Evolutionary conservation across 2,113 vertebrate genomes (phyloP).

Genomic region (Nannospalax galili): DNA sequence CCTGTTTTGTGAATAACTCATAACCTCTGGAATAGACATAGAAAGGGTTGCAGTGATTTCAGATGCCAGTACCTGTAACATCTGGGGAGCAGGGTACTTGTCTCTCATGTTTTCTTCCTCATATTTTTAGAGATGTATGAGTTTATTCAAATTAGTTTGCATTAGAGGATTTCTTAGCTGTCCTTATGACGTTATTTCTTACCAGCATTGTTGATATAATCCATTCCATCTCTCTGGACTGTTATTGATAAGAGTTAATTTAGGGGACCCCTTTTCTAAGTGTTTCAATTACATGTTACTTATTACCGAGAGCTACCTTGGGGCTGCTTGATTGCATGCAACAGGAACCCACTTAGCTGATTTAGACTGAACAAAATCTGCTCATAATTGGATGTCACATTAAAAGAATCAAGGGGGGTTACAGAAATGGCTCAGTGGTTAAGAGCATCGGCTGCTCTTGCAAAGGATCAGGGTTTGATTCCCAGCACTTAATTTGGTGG

Average conservation of each 20-base stretch:
- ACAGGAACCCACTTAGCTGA: background rate
- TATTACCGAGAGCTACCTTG: background rate
- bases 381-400: background rate
- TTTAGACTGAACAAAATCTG: background rate
- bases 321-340: background rate
- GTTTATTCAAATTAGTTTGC: background rate
- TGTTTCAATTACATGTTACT: background rate
- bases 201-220: background rate
- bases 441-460: too few relatives aligned
- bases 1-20: conserved; percentile 70
- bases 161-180: background rate
- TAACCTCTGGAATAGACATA: conserved; percentile 59
- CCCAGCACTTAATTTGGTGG: too few relatives aligned
- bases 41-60: background rate
- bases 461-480: too few relatives aligned
- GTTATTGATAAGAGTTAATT: background rate
- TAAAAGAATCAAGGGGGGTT: background rate
- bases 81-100: background rate
- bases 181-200: background rate
- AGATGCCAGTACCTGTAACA: background rate
- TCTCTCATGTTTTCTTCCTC: background rate
- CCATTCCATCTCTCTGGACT: too few relatives aligned
- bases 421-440: too few relatives aligned
- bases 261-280: background rate
- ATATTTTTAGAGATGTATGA: background rate